phyloP scores from a whole-genome alignment of 92 coral and sea anemone species.

The Diadumene lineata region DNA sequence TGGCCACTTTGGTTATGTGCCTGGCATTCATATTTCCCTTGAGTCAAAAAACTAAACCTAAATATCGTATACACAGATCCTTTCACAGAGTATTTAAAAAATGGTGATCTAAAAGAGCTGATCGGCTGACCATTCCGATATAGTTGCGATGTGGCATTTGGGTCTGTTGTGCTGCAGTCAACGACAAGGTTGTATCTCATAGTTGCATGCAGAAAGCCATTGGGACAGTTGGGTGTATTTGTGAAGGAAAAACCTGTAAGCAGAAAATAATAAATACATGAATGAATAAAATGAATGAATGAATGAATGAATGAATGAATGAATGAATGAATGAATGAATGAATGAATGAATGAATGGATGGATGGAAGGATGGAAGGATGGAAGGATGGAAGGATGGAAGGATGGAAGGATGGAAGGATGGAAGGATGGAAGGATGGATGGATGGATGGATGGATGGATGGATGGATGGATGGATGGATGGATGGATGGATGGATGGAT shows the following conservation, averaged over 20 bases:
- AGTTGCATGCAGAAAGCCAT: background rate
- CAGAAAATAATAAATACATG: background rate
- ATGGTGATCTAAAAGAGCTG: background rate
- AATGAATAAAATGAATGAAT: background rate
- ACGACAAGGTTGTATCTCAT: background rate
- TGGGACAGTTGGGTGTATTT: background rate
- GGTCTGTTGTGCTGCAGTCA: conserved; percentile 36
- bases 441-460: background rate
- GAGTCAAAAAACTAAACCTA: background rate
- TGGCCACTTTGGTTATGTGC: conserved; percentile 5
- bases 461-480: background rate
- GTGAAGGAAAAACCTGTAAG: conserved; percentile 1
- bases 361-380: background rate
- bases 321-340: background rate
- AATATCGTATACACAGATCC: conserved; percentile 22
- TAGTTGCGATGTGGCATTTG: conserved; percentile 13
- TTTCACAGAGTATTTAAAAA: background rate
- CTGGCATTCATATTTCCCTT: background rate
- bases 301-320: background rate
- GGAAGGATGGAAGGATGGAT: background rate
- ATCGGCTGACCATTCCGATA: background rate
- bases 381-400: background rate
- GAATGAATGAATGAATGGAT: background rate
- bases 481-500: background rate
- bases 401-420: background rate